phyloP scores from a whole-genome alignment of 2,113 vertebrate genomes.

The Pteronura brasiliensis region DNA sequence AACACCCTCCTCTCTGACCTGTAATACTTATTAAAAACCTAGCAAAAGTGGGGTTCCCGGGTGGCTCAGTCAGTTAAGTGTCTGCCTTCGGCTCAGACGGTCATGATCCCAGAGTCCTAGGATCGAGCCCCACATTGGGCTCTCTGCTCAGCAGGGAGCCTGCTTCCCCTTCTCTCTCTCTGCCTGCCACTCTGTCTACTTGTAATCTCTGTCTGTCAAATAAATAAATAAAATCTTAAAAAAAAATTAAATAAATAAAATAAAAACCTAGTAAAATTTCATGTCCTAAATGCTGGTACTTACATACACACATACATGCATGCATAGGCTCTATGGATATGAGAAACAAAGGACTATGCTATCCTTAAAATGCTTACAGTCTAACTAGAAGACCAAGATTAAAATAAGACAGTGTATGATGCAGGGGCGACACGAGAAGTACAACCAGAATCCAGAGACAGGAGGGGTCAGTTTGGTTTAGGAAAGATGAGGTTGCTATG shows the following conservation, averaged over 20 bases:
- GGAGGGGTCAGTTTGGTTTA: background rate
- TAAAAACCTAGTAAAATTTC: background rate
- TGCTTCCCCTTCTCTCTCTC: too few species aligned
- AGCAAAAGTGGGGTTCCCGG: background rate
- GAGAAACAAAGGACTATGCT: background rate
- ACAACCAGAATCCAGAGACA: background rate
- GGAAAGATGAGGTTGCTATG: background rate
- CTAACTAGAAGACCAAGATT: background rate
- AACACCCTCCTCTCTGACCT: background rate
- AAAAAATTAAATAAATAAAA: too few species aligned
- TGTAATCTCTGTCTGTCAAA: too few species aligned
- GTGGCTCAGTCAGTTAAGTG: too few species aligned
- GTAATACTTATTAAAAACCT: background rate
- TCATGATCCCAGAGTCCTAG: too few species aligned
- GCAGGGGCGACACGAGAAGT: background rate
- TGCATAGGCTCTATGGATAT: background rate
- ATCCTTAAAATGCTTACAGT: constrained; percentile 11
- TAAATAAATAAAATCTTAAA: too few species aligned
- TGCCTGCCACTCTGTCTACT: too few species aligned
- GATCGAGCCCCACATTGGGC: too few species aligned
- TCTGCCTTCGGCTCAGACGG: too few species aligned
- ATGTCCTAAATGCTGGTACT: background rate
- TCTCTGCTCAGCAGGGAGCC: too few species aligned
- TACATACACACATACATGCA: background rate
- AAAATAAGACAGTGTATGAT: background rate